phyloP scores from a whole-genome alignment of 2,888 invertebrate genomes.

The Noctua pronuba region DNA sequence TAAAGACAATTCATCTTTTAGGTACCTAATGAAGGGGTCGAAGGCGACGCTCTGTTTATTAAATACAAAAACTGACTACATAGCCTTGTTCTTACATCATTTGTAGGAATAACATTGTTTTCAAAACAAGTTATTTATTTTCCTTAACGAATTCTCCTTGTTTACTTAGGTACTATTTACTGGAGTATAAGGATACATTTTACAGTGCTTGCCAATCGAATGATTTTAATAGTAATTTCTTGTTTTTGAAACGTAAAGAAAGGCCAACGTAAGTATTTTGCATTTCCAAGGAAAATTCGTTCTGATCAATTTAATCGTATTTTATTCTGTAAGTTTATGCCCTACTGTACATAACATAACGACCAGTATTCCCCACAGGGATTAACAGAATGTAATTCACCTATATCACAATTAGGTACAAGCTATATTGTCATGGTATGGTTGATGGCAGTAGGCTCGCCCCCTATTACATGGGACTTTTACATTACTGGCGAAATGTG shows the following conservation, averaged over 20 bases:
- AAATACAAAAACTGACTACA: neutral
- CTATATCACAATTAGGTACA: neutral
- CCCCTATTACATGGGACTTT: too few relatives aligned
- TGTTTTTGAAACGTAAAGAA: neutral
- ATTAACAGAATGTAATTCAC: neutral
- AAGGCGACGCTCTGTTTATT: slow-evolving; percentile 17
- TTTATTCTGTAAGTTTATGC: neutral
- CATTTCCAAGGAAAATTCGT: neutral
- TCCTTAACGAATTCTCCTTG: slow-evolving; percentile 5
- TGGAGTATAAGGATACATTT: neutral
- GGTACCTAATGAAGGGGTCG: slow-evolving; percentile 9
- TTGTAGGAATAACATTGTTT: slow-evolving; percentile 7
- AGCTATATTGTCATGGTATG: neutral
- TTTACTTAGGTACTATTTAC: neutral
- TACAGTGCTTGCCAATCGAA: neutral
- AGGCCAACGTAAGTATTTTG: neutral
- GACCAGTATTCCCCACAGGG: neutral
- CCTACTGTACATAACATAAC: too few relatives aligned
- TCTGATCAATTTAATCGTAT: neutral
- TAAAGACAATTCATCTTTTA: slow-evolving; percentile 5
- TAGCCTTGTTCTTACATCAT: slow-evolving; percentile 9
- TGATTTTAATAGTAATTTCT: neutral
- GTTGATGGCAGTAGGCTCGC: too few relatives aligned
- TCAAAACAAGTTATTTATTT: slow-evolving; percentile 34
- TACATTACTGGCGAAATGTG: too few relatives aligned